phyloP scores from a whole-genome alignment of 2,113 vertebrate species.

The Petaurus breviceps region DNA sequence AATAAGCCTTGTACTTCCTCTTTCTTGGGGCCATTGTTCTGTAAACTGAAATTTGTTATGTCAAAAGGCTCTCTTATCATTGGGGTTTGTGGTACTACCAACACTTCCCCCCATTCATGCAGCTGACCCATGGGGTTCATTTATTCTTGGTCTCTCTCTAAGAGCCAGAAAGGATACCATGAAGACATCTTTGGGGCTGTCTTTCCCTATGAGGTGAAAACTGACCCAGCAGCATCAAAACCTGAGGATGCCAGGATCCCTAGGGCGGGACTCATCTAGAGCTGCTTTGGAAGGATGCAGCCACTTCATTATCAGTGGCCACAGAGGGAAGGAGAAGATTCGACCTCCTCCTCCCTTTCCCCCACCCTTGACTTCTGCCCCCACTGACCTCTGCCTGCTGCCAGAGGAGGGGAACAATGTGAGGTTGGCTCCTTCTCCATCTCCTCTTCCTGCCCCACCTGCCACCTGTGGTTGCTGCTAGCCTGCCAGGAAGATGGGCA shows the following conservation, averaged over 20 bases:
- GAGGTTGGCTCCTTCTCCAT: background rate
- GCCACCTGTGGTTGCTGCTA: background rate
- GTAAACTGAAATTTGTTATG: background rate
- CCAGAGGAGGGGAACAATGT: slow-evolving; percentile 6
- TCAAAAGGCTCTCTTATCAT: background rate
- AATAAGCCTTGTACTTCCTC: background rate
- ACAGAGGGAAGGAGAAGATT: background rate
- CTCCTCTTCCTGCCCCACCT: background rate
- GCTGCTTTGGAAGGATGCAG: background rate
- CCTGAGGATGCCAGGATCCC: background rate
- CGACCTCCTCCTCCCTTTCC: background rate
- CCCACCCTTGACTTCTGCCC: background rate
- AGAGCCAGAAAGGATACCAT: slow-evolving; percentile 89
- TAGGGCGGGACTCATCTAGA: background rate
- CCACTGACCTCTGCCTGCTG: background rate
- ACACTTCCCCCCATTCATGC: background rate
- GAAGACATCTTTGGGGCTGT: slow-evolving; percentile 90
- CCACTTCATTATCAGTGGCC: background rate
- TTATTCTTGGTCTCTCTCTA: slow-evolving; percentile 17
- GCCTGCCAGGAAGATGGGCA: background rate
- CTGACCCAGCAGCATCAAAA: background rate
- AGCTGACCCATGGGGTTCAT: background rate
- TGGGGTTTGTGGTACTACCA: background rate
- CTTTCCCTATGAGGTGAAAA: slow-evolving; percentile 72
- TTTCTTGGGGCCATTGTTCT: background rate